These are phyloP conservation scores for Anser cygnoides DNA, from an alignment of 2,113 vertebrate species.

Conservation along the genomic window DNA sequence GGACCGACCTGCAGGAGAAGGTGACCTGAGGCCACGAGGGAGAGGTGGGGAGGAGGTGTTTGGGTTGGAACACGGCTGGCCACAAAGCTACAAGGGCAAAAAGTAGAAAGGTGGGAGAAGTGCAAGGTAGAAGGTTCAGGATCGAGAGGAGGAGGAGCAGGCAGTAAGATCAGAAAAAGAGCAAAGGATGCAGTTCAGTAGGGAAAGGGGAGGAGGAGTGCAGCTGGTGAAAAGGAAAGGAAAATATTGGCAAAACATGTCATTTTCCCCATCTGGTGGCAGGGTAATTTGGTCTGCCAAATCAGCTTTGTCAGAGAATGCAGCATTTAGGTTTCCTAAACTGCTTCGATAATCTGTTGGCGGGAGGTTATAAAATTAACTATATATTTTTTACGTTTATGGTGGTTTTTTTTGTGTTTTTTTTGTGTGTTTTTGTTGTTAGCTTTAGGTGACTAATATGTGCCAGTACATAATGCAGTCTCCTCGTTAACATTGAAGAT, in stretches of 20 bases:
- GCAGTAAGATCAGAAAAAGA: not conserved
- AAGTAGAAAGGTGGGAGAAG: not conserved
- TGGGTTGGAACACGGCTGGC: not conserved
- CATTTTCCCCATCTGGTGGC: not conserved
- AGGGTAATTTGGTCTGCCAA: not conserved
- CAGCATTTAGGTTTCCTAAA: not conserved
- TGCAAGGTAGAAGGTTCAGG: not conserved
- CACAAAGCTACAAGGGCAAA: not conserved
- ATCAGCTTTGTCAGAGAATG: not conserved
- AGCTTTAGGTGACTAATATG: not conserved
- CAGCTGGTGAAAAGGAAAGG: not conserved
- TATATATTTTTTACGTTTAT: not conserved
- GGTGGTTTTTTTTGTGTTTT: not conserved
- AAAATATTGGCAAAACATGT: not conserved
- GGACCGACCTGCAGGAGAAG: not conserved
- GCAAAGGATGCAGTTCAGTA: accelerated
- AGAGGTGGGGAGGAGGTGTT: not conserved
- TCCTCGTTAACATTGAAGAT: not conserved
- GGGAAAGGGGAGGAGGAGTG: not conserved
- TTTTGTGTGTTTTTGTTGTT: not conserved
- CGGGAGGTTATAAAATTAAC: not conserved
- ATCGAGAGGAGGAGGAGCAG: not conserved
- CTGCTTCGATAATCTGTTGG: not conserved
- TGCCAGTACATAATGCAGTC: not conserved
- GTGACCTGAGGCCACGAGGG: not conserved